Conservation (phyloP, 2,888 invertebrate genomes). For the Aphodius sticticus region DNA sequence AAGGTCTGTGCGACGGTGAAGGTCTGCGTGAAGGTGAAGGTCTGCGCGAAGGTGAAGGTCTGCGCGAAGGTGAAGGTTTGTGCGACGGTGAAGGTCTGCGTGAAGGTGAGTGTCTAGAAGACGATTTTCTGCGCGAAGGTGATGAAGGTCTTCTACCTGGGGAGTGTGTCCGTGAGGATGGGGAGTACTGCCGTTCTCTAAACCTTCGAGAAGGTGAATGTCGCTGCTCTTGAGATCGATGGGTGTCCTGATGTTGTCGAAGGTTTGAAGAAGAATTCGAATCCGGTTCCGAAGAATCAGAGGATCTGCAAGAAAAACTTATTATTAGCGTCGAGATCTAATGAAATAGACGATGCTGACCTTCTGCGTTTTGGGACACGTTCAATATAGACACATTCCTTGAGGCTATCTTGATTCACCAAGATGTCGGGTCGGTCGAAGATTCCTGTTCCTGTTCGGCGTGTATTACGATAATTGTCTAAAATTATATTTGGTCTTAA, state of each 20-base stretch:
- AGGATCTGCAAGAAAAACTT: too few species aligned
- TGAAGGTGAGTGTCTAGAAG: too few species aligned
- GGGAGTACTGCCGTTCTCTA: too few species aligned
- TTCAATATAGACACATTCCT: neutral
- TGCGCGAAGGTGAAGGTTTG: neutral
- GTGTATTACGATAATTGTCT: neutral
- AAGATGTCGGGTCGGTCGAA: neutral
- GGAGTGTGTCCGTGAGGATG: neutral
- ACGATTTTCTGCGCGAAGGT: too few species aligned
- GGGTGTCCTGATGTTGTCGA: neutral
- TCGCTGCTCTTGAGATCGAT: neutral
- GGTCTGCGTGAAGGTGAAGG: neutral
- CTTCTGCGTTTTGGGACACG: neutral
- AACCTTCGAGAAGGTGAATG: too few species aligned
- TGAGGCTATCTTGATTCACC: neutral
- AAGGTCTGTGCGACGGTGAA: neutral
- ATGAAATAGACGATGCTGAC: too few species aligned
- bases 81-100: too few species aligned
- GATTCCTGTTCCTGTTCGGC: neutral
- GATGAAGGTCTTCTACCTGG: neutral
- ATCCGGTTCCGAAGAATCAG: too few species aligned
- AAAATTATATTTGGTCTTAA: neutral
- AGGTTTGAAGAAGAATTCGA: too few species aligned
- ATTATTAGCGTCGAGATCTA: too few species aligned
- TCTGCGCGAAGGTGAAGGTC: neutral